phyloP scores from a whole-genome alignment of 2,113 vertebrate genomes.

The Cairina moschata region DNA sequence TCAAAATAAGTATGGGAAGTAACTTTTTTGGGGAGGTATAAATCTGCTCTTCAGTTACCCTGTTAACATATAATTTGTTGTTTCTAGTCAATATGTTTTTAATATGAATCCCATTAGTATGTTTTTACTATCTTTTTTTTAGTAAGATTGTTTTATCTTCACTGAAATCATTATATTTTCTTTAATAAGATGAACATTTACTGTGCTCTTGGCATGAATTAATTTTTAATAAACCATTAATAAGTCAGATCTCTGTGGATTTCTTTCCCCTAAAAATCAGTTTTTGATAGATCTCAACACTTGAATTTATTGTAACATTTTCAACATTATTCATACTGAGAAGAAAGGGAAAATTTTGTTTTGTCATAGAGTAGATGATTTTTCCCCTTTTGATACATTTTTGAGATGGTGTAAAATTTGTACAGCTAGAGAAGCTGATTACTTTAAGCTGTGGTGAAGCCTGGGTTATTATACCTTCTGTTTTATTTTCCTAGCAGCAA shows the following conservation, averaged over 20 bases:
- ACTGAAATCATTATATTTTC: background rate
- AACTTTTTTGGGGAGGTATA: background rate
- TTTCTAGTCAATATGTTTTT: background rate
- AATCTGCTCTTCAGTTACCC: background rate
- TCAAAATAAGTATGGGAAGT: background rate
- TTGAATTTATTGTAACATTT: conserved; percentile 11
- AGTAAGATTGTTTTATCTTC: background rate
- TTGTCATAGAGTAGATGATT: background rate
- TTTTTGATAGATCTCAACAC: background rate
- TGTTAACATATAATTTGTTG: background rate
- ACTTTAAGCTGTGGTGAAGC: background rate
- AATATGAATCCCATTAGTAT: background rate
- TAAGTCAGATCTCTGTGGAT: background rate
- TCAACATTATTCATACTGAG: background rate
- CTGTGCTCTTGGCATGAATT: conserved; percentile 25
- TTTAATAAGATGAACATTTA: conserved; percentile 21
- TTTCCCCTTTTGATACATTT: background rate
- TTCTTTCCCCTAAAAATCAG: conserved; percentile 7
- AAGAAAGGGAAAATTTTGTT: background rate
- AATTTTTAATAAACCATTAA: conserved; percentile 46
- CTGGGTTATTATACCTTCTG: background rate
- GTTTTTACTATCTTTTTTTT: background rate
- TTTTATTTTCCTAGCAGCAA: background rate
- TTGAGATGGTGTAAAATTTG: background rate
- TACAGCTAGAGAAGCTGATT: background rate